Base-by-base conservation (phyloP, 2,797 vertebrate species). In the Xenops minutus region DNA sequence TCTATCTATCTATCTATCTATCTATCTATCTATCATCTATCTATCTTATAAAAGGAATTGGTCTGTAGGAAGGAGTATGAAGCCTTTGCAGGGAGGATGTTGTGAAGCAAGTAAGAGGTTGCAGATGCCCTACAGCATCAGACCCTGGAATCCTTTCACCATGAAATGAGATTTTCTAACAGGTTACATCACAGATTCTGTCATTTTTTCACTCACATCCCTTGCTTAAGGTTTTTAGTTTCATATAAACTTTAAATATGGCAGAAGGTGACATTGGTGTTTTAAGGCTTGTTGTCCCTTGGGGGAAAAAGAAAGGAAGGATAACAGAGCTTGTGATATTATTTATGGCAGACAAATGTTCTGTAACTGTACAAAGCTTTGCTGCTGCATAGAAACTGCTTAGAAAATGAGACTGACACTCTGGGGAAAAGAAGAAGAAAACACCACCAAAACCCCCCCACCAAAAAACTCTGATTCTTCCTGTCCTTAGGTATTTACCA, bases 321-420 rank as follows among this genome's bases (percentile, higher is more conserved):
- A 71, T 85, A 88, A 64, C 55, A 91, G 68, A 84, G 5, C n/a
- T 72, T 93, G 14, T 89, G 69, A 87, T 92, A 59, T 73, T 95
- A 67, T 91, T 95, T 90, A 72, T 74, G 52, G 48, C 51, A 89
- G 48, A 41, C 0, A 0, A 67, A 22, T 58, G 26, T 89, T 80
- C 56, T 73, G 39, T 52, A 44, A 79, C 78, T 10, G n/a, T 76
- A 73, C 20, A 59, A 78, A 75, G 29, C 21, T 81, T 78, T 63
- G 12, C 36, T 3, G 3, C 23, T 90, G 36, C 55, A 41, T 52
- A 63, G 21, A 84, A 49, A 76, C 48, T 52, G n/a, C 41, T 79
- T 82, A 73, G 43, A 87, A 93, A 95, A 81, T 56, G 19, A 85
- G 49, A 48, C 14, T 66, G 69, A 37, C 15, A 55, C 52, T 90